phyloP scores from a whole-genome alignment of 2,797 vertebrate species.

The Rhinella marina region DNA sequence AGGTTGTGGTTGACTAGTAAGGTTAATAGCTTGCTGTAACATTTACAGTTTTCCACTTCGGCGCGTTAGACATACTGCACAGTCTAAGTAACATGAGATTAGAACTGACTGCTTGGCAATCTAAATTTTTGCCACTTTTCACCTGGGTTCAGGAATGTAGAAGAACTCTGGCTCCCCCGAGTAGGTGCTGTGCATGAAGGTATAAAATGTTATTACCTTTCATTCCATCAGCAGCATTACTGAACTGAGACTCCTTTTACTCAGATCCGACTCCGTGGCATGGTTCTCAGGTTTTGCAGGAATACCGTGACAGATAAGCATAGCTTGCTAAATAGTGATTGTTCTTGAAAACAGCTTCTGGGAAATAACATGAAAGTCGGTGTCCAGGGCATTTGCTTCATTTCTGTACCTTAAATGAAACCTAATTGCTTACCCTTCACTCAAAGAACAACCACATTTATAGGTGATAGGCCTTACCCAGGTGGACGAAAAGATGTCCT shows the following conservation, averaged over 20 bases:
- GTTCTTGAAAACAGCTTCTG: slow-evolving; percentile 28
- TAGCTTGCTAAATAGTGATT: slow-evolving; percentile 52
- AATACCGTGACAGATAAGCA: slow-evolving; percentile 50
- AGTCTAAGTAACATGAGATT: slow-evolving; percentile 62
- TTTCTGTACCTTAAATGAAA: neutral
- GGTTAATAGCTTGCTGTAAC: slow-evolving; percentile 64
- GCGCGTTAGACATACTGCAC: slow-evolving; percentile 59
- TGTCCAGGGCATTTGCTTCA: slow-evolving; percentile 5
- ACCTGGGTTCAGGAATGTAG: slow-evolving; percentile 59
- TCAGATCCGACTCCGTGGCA: slow-evolving; percentile 18
- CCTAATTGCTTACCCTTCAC: neutral
- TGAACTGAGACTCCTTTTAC: slow-evolving; percentile 45
- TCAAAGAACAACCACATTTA: slow-evolving; percentile 5
- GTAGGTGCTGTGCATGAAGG: slow-evolving; percentile 51
- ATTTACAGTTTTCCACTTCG: slow-evolving; percentile 62
- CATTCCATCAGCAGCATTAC: slow-evolving; percentile 58
- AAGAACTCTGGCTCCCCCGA: slow-evolving; percentile 57
- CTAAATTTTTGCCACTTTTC: slow-evolving; percentile 62
- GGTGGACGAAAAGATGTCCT: neutral
- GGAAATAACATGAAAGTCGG: neutral
- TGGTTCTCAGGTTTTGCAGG: slow-evolving; percentile 30
- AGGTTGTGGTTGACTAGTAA: slow-evolving; percentile 63
- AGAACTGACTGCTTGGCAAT: slow-evolving; percentile 62
- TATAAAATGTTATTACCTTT: slow-evolving; percentile 62
- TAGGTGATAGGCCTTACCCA: neutral